A percentile compares a stretch with the other conserved stretches of the same genome.
phyloP scores from a whole-genome alignment of 2,797 vertebrate species.

The Falco cherrug region DNA sequence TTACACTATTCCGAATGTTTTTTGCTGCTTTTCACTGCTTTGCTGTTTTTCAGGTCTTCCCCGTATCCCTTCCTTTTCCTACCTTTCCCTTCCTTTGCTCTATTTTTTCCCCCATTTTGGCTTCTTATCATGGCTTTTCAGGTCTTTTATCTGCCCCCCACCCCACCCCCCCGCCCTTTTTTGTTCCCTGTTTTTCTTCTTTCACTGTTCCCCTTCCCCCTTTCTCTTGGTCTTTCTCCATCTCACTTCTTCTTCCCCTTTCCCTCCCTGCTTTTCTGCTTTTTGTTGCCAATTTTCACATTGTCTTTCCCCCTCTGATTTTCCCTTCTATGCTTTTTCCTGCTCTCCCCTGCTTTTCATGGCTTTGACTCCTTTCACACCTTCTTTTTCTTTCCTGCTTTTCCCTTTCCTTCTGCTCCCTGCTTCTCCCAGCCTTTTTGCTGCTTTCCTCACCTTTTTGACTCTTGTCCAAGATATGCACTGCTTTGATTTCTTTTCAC shows the following conservation, averaged over 20 bases:
- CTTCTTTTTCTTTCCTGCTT: background rate
- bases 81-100: background rate
- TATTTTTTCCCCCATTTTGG: background rate
- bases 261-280: background rate
- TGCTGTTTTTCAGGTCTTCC: background rate
- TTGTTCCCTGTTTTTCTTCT: background rate
- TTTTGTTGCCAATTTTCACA: background rate
- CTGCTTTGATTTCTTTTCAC: background rate
- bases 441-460: background rate
- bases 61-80: background rate
- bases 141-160: background rate
- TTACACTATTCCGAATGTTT: background rate
- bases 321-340: background rate
- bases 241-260: background rate
- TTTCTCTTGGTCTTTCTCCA: background rate
- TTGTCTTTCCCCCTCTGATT: rapidly evolving
- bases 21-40: background rate
- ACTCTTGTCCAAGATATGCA: background rate
- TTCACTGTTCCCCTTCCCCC: background rate
- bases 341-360: background rate
- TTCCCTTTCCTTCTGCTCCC: background rate
- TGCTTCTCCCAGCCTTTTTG: background rate
- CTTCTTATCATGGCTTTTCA: background rate
- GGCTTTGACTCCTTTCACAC: background rate
- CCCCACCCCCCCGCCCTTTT: rapidly evolving